phyloP scores from a whole-genome alignment of 1,140 invertebrate species.

The Plectus sambesii region DNA sequence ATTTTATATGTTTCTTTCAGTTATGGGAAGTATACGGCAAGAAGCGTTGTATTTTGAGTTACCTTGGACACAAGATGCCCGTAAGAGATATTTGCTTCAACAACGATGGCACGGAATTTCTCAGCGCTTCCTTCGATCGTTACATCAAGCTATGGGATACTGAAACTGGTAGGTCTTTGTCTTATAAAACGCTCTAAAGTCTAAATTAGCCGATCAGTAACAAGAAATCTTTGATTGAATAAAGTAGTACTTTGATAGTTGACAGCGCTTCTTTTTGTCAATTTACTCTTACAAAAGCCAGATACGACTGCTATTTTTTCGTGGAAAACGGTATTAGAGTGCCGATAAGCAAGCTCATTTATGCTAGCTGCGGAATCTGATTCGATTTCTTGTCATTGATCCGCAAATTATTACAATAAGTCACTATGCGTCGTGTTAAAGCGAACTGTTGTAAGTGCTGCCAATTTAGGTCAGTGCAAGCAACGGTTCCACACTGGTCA shows the following conservation, averaged over 20 bases:
- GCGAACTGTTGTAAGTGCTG: too few species aligned
- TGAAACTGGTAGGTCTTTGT: conserved; percentile 60
- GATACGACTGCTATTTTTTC: too few species aligned
- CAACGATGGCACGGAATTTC: conserved; percentile 77
- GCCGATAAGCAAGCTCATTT: too few species aligned
- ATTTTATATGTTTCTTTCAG: conserved; percentile 51
- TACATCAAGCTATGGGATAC: conserved; percentile 99
- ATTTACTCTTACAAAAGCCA: too few species aligned
- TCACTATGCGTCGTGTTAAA: too few species aligned
- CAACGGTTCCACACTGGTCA: conserved; percentile 43
- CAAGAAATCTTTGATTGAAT: conserved; percentile 5
- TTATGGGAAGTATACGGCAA: conserved; percentile 98
- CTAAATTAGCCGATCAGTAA: conserved; percentile 2
- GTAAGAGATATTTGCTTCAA: conserved; percentile 93
- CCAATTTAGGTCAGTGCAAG: conserved; percentile 38
- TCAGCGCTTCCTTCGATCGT: conserved; percentile 73
- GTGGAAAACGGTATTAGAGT: too few species aligned
- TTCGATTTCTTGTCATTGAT: too few species aligned
- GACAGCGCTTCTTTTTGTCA: too few species aligned
- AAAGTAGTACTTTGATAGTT: too few species aligned
- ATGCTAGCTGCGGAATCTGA: too few species aligned
- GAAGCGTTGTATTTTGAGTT: conserved; percentile 81
- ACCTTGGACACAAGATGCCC: conserved; percentile 88
- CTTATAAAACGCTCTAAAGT: conserved; percentile 4
- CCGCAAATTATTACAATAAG: too few species aligned